Conservation (phyloP, 2,888 invertebrate genomes). For the Erebia aethiops region DNA sequence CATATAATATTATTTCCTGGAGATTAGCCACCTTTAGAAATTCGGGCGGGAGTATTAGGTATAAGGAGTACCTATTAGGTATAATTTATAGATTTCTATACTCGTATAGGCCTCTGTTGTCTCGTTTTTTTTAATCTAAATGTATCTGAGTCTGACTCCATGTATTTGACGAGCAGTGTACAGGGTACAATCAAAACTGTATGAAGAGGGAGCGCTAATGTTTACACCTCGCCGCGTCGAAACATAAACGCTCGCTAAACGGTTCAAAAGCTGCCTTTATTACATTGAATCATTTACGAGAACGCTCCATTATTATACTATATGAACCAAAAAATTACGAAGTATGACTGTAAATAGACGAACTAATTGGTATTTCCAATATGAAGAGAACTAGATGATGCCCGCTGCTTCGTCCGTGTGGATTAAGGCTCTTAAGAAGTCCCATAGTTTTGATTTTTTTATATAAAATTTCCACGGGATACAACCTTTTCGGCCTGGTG, state of each 20-base stretch:
- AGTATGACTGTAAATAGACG: background rate
- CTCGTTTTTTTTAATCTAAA: background rate
- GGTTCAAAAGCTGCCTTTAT: constrained; percentile 24
- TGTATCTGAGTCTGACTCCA: background rate
- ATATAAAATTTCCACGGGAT: too few relatives aligned
- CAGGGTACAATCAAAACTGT: constrained; percentile 29
- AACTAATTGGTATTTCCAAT: background rate
- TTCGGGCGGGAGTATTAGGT: too few relatives aligned
- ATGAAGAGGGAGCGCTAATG: constrained; percentile 22
- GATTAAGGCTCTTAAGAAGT: too few relatives aligned
- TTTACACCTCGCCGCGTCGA: constrained; percentile 33
- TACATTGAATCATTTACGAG: constrained; percentile 14
- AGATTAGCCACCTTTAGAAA: too few relatives aligned
- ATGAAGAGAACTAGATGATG: too few relatives aligned
- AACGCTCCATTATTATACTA: background rate
- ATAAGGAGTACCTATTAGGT: too few relatives aligned
- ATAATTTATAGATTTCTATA: too few relatives aligned
- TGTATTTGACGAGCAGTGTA: background rate
- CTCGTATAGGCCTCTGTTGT: too few relatives aligned
- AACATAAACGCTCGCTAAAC: constrained; percentile 29
- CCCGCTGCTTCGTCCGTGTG: too few relatives aligned
- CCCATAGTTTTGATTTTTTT: too few relatives aligned
- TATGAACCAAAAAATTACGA: background rate
- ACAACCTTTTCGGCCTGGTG: too few relatives aligned
- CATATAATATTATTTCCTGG: too few relatives aligned